phyloP scores from a whole-genome alignment of 2,888 invertebrate species.

The Cataglyphis rosenhaueri region DNA sequence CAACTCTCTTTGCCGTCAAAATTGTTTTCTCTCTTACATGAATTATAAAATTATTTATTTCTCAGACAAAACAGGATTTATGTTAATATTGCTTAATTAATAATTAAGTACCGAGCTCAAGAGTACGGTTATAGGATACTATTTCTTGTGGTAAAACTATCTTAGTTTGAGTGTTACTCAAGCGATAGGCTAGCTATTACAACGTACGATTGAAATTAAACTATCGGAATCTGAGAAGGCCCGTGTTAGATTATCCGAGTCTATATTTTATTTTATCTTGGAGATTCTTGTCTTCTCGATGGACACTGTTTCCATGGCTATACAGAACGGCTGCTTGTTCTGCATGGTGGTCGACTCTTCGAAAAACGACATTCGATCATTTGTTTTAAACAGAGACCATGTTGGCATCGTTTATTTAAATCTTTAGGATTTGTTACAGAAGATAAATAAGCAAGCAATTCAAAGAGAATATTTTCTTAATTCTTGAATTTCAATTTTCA shows the following conservation, averaged over 20 bases:
- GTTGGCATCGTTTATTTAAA: conserved; percentile 53
- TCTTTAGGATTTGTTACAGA: conserved; percentile 15
- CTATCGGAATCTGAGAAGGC: conserved; percentile 68
- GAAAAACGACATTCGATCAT: conserved; percentile 58
- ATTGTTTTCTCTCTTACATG: neutral
- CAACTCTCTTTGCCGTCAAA: neutral
- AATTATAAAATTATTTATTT: neutral
- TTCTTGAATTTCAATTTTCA: conserved; percentile 9
- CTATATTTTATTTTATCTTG: conserved; percentile 75
- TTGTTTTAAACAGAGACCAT: conserved; percentile 57
- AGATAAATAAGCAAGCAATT: neutral
- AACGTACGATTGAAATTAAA: conserved; percentile 67
- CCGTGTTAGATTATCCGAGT: conserved; percentile 65
- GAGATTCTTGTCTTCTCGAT: conserved; percentile 66
- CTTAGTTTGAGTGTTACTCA: conserved; percentile 21
- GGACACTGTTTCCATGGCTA: conserved; percentile 63
- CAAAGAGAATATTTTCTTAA: neutral
- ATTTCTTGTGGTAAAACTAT: neutral
- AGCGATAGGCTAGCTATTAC: conserved; percentile 42
- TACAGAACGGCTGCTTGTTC: conserved; percentile 57
- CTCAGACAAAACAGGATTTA: neutral
- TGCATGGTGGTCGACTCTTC: conserved; percentile 69
- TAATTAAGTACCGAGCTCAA: conserved; percentile 16
- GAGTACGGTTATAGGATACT: conserved; percentile 21
- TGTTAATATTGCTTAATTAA: conserved; percentile 7